phyloP scores from a whole-genome alignment of 2,113 vertebrate genomes.

The Colistium nudipinnis region DNA sequence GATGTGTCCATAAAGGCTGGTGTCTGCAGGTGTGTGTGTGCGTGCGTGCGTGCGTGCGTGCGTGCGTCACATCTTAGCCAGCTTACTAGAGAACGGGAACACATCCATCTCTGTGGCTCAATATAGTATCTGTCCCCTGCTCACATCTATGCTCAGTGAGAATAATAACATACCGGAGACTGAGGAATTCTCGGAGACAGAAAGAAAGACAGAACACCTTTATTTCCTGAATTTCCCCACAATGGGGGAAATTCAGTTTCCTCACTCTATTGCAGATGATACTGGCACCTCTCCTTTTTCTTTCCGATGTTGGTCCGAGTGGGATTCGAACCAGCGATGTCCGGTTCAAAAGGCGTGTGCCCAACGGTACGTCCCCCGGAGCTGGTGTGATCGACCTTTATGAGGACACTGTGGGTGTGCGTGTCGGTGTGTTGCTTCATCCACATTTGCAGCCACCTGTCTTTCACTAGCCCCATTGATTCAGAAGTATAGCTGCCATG shows the following conservation, averaged over 20 bases:
- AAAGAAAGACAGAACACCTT: too few species aligned
- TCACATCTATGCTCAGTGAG: constrained; percentile 48
- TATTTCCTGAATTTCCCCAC: too few species aligned
- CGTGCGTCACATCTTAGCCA: constrained; percentile 19
- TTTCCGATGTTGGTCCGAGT: too few species aligned
- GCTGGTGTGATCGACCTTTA: constrained; percentile 56
- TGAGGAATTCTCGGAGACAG: constrained; percentile 44
- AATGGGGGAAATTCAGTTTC: too few species aligned
- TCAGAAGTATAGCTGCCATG: background rate
- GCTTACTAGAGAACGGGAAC: constrained; percentile 19
- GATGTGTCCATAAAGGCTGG: background rate
- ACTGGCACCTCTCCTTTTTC: too few species aligned
- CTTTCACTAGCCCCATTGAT: constrained; percentile 23
- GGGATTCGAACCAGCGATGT: too few species aligned
- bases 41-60: background rate
- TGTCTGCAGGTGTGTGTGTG: constrained; percentile 11
- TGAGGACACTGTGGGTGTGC: constrained; percentile 5
- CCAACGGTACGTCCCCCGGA: constrained; percentile 57
- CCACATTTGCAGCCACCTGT: background rate
- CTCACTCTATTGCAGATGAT: too few species aligned
- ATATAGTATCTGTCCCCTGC: constrained; percentile 51
- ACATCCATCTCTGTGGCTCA: constrained; percentile 42
- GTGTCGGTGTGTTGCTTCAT: background rate
- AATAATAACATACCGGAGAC: constrained; percentile 57
- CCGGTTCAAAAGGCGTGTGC: too few species aligned